Conservation (phyloP, 1,140 invertebrate species). For the Batillaria attramentaria region DNA sequence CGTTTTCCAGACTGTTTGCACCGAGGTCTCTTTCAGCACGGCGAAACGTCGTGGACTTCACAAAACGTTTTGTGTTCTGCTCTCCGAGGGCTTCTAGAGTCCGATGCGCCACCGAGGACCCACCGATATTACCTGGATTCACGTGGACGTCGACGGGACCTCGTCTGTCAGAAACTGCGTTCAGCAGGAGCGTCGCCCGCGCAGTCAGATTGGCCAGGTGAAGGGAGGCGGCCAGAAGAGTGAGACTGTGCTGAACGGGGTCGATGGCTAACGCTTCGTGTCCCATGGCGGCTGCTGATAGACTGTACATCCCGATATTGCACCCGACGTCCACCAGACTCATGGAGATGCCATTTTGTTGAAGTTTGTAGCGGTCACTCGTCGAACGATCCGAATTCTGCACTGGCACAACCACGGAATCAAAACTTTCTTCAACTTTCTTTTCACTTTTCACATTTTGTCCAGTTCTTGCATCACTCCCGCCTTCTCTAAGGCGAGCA, state of each 20-base stretch:
- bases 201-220: slow-evolving; percentile 40
- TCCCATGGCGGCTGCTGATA: slow-evolving; percentile 57
- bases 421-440: too few relatives aligned
- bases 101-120: slow-evolving; percentile 46
- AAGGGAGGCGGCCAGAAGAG: slow-evolving; percentile 51
- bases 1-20: background rate
- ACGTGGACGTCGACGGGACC: slow-evolving; percentile 44
- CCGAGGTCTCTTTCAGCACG: background rate
- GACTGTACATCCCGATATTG: slow-evolving; percentile 64
- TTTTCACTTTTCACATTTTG: too few relatives aligned
- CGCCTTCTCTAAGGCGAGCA: background rate
- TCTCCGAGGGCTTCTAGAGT: background rate
- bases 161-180: slow-evolving; percentile 55
- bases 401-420: too few relatives aligned
- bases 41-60: slow-evolving; percentile 11
- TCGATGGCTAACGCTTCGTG: slow-evolving; percentile 62
- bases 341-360: background rate
- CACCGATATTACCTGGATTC: slow-evolving; percentile 52
- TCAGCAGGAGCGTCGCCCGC: slow-evolving; percentile 52
- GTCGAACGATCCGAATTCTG: too few relatives aligned
- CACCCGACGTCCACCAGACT: slow-evolving; percentile 66
- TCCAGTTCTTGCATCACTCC: background rate
- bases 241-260: slow-evolving; percentile 49
- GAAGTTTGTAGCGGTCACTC: too few relatives aligned
- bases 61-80: slow-evolving; percentile 7